Evolutionary conservation across 2,113 vertebrate species (phyloP), one percentile per base, ranked within the genome.

Genomic region (Catharus fuscescens): DNA sequence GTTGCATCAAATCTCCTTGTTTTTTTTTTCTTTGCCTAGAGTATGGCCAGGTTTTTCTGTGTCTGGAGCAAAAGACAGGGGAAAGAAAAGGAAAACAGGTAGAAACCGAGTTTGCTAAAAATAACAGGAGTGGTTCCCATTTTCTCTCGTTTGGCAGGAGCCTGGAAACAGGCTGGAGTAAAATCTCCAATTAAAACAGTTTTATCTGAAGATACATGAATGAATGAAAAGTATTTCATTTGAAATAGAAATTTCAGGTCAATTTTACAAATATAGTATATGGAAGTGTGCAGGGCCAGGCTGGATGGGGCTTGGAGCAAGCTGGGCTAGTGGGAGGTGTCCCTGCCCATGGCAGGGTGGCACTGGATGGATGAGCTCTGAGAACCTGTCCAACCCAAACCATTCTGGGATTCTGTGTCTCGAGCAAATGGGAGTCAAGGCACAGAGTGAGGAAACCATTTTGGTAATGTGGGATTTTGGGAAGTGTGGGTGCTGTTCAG

Each of bases 251-350:
- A 80, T 77, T 57, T 29, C 25, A 28, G 19, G 34, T 54, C 31
- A 54, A 14, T 50, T 45, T 31, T 47, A 14, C 8, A 10, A 45
- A 29, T 64, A 25, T 0, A 0, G 20, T 21, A 31, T 26, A 23
- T 42, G 26, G 44, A 32, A 44, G 9, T 28, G 40, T 5, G 19
- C n/a, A 3, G 20, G 57, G 29, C 16, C 29, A 34, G 50, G 36
- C 0, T 80, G 67, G 48, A 34, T 0, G 0, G 40, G 40, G 4
- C 13, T 34, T 56, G 31, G 36, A 73, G 12, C 10, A 32, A 1
- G 8, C 21, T 44, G 66, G 34, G 25, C 0, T 1, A 12, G 50
- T 12, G 50, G 66, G 0, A 71, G 9, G 29, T 34, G 65, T 48
- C 25, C 40, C 40, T 47, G 29, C 19, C 56, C 19, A 9, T 19